Base-by-base conservation (phyloP, 2,113 vertebrate genomes). In the Misgurnus mizolepis region DNA sequence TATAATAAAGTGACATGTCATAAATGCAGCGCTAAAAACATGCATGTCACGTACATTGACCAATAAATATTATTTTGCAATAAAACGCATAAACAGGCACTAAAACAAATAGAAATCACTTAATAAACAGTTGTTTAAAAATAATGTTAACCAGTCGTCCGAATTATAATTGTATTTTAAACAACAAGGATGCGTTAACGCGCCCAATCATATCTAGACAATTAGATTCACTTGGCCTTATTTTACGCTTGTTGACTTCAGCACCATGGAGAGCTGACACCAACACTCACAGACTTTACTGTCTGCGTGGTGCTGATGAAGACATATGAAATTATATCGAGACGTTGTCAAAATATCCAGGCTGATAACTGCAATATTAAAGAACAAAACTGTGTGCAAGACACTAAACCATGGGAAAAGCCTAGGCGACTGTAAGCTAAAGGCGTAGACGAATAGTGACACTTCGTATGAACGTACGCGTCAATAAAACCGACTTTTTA, bases 221-320 rank as follows among this genome's bases (percentile, higher is more conserved):
- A 61, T 43, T 4, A 27, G 12, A 14, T 17, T 10, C 5, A 50
- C 0, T 71, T 47, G 49, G 12, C 4, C 14, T 67, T 0, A 34
- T 53, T 61, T 18, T 7, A 66, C 17, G n/a, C 53, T 60, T 49
- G 53, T 49, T 49, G 58, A 69, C 86, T 93, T 93, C 91, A 93
- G 91, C 88, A 93, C 90, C 91, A 91, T 90, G 91, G 91, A 92
- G 90, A 93, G 90, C 85, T 72, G 82, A 80, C 80, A 64, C 22
- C 18, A 15, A n/a, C 60, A 39, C 18, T 22, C 41, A 43, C 58
- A 50, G 58, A 6, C 58, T 74, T 47, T 7, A n/a, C 18, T 39
- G 73, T 49, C 73, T 14, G 72, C 56, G 11, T 27, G 56, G 40
- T 62, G 41, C 34, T 72, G 27, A 58, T 41, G 34, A 58, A 6